Evolutionary conservation across 2,797 vertebrate species (phyloP), one percentile per base, ranked within the genome.

Genomic region (Acestrorhynchus altus): DNA sequence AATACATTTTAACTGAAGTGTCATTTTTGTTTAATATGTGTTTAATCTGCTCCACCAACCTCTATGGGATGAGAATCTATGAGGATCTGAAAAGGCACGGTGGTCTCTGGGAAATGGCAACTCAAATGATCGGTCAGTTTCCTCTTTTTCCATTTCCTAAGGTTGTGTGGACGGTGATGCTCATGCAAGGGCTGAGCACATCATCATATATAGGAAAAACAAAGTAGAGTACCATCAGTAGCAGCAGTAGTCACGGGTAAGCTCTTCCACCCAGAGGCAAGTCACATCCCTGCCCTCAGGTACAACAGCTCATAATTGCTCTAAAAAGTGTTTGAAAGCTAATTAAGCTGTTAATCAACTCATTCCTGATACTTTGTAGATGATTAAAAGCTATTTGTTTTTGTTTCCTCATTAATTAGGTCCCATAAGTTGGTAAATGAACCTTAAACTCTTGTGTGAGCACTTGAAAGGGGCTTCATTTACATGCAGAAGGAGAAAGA

Each of bases 381-480:
- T 79, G 74, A 84, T 84, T 79, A 83, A 81, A 85, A 81, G 72
- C 68, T 47, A 69, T 69, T 73, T 83, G 74, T 24, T 59, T 76
- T 80, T 83, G 81, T 70, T 76, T 63, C 72, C 67, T 68, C 56
- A 66, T 78, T 74, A 75, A 79, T 81, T 61, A 71, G 71, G 46
- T 52, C 1, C 46, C 72, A 77, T 81, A 74, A 77, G 69, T 52
- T 78, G 59, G 78, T 76, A 73, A 81, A 83, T 72, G 13, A 73
- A 78, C 65, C 75, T 56, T 63, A 74, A 77, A 66, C 54, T 40
- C 9, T 28, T 54, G 40, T 28, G 47, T 69, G 56, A 69, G 40
- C 49, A 59, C 28, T 78, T 71, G 52, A 54, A 24, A 65, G 52
- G 54, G 24, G 59, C 39, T 66, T 40, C 61, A 81, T 76, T 76